Evolutionary conservation across 2,888 invertebrate species (phyloP).

Genomic region (Trilocha varians): DNA sequence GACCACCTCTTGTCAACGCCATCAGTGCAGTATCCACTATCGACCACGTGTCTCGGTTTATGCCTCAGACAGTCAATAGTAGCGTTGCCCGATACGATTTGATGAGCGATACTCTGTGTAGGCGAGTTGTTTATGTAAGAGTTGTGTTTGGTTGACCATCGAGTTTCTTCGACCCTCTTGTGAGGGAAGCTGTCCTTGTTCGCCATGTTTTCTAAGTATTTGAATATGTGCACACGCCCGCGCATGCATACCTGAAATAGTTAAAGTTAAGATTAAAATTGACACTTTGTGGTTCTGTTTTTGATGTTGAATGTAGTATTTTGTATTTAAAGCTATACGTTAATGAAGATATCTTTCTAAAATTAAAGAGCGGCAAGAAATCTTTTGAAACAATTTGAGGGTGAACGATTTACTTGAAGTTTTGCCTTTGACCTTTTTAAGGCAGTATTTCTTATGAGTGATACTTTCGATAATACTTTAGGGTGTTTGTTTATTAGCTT

Average conservation of each 20-base stretch:
- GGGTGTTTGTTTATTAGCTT: no score
- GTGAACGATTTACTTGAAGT: no score
- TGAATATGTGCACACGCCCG: slow-evolving; percentile 95
- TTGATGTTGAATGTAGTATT: no score
- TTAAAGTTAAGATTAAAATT: not conserved
- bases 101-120: slow-evolving; percentile 39
- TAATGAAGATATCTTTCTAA: no score
- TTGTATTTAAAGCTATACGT: no score
- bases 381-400: no score
- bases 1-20: slow-evolving; percentile 88
- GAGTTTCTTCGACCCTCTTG: slow-evolving; percentile 66
- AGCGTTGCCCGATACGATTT: slow-evolving; percentile 58
- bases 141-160: slow-evolving; percentile 57
- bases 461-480: no score
- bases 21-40: slow-evolving; percentile 93
- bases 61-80: slow-evolving; percentile 65
- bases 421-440: no score
- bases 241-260: slow-evolving; percentile 85
- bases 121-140: slow-evolving; percentile 50
- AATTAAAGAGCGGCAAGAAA: no score
- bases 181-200: slow-evolving; percentile 75
- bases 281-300: no score
- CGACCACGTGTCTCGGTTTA: slow-evolving; percentile 80
- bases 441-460: no score
- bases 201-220: slow-evolving; percentile 92